These are phyloP conservation scores for Leucoraja erinaceus DNA, from an alignment of 2,113 vertebrate species.

Conservation along the genomic window DNA sequence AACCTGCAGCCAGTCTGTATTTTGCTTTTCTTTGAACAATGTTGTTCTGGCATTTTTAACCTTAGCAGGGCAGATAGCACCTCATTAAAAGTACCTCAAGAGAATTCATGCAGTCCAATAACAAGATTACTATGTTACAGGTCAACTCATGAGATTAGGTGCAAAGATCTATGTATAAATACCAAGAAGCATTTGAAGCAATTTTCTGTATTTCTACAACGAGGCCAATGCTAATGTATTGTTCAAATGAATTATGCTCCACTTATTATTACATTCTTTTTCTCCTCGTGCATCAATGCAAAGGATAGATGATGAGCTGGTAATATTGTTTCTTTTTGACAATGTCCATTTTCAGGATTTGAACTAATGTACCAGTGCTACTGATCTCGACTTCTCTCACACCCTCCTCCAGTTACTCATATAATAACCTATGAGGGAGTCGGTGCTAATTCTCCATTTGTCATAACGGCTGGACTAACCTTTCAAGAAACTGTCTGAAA, in stretches of 20 bases:
- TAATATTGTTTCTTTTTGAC: background rate
- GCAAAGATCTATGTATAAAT: background rate
- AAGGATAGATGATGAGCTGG: background rate
- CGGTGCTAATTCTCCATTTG: background rate
- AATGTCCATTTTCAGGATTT: too few species aligned
- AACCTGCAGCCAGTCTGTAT: background rate
- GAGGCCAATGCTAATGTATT: background rate
- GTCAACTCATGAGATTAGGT: conserved; percentile 15
- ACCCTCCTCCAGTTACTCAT: background rate
- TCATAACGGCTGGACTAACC: background rate
- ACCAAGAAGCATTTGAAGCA: background rate
- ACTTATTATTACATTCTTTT: background rate
- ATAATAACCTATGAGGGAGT: background rate
- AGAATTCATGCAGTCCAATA: background rate
- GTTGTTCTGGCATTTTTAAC: background rate
- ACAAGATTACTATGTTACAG: background rate
- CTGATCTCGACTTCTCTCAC: background rate
- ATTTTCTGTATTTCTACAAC: background rate
- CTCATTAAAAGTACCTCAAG: conserved; percentile 16
- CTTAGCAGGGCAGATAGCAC: background rate
- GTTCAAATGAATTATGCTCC: background rate
- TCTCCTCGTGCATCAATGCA: background rate
- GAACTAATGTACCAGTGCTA: too few species aligned
- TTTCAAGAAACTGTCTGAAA: background rate
- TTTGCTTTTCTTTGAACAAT: background rate